Evolutionary conservation across 92 coral and sea anemone genomes (phyloP).

Genomic region (Epizoanthus ramosus): DNA sequence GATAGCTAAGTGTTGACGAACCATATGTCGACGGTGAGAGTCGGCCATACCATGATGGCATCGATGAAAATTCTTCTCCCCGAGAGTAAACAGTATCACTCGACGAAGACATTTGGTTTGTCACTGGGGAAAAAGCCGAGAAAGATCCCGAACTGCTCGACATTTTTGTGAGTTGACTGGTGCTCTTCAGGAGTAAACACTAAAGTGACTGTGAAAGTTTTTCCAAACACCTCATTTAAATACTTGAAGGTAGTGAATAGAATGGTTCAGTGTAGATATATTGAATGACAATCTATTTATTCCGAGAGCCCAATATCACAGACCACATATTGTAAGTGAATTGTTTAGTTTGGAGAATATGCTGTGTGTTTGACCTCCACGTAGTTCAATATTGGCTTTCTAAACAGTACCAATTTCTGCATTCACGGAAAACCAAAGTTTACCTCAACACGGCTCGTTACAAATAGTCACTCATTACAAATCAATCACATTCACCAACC

Average conservation of each 20-base stretch:
- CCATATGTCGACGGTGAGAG: conserved; percentile 14
- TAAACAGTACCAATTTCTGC: background rate
- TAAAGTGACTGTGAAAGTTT: conserved; percentile 22
- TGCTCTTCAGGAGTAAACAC: conserved; percentile 25
- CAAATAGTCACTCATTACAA: background rate
- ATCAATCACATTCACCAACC: background rate
- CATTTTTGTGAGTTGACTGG: conserved; percentile 15
- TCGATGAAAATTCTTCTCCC: background rate
- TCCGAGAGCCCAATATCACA: conserved; percentile 27
- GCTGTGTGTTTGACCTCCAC: conserved; percentile 26
- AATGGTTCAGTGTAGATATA: no score
- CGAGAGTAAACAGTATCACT: conserved; percentile 23
- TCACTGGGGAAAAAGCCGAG: conserved; percentile 35
- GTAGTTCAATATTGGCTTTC: conserved; percentile 23
- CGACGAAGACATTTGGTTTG: background rate
- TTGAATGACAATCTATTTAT: conserved; percentile 18
- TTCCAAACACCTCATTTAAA: conserved; percentile 39
- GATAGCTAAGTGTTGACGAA: conserved; percentile 6
- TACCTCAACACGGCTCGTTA: background rate
- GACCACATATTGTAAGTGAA: conserved; percentile 36
- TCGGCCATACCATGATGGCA: conserved; percentile 15
- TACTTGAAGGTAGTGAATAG: conserved; percentile 2
- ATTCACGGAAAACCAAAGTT: conserved; percentile 22
- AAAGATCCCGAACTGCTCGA: conserved; percentile 1
- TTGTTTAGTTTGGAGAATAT: conserved; percentile 31